Evolutionary conservation across 2,888 invertebrate genomes (phyloP), one percentile per base, ranked within the genome.

Genomic region (Callyntrura guangdongensis): DNA sequence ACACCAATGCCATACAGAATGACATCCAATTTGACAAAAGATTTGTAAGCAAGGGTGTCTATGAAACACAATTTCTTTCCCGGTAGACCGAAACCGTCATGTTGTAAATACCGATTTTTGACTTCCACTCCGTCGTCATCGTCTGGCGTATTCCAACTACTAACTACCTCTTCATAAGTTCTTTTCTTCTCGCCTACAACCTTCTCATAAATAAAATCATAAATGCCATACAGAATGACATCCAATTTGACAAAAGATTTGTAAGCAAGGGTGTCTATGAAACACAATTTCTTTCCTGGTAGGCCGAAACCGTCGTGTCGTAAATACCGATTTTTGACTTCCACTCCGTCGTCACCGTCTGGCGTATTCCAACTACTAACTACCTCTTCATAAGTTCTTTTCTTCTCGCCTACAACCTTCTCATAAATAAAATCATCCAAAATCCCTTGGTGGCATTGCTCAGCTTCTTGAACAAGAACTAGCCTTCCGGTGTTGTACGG

Each of bases 401-500:
- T 91, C n/a, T 56, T 82, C 59, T 92, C 92, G 6, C 92, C 92
- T 6, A 92, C 92, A n/a, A 92, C 90, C 1, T 84, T 69, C 49
- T 92, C 91, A 59, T 86, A 92, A 49, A 92, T 92, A 8, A 92
- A 47, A 22, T 92, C 91, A 86, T 92, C 92, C 56, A 92, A 20
- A 56, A 91, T 74, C 1, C 92, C 92, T 56, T 69, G n/a, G 47
- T 61, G 45, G 8, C 9, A 12, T 17, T 86, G 77, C 8, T 88
- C n/a, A n/a, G n/a, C 25, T 17, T 89, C 27, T 11, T 77, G 81
- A 14, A 91, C 20, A 11, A 92, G 61, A 0, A 92, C 83, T 3
- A 92, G 69, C 47, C 92, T 49, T 25, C 92, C 92, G 9, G 92
- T 79, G 77, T 92, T 92, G 59, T 91, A 92, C 12, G 86, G 67